phyloP scores from a whole-genome alignment of 2,888 invertebrate genomes.

The Theodoxus fluviatilis region DNA sequence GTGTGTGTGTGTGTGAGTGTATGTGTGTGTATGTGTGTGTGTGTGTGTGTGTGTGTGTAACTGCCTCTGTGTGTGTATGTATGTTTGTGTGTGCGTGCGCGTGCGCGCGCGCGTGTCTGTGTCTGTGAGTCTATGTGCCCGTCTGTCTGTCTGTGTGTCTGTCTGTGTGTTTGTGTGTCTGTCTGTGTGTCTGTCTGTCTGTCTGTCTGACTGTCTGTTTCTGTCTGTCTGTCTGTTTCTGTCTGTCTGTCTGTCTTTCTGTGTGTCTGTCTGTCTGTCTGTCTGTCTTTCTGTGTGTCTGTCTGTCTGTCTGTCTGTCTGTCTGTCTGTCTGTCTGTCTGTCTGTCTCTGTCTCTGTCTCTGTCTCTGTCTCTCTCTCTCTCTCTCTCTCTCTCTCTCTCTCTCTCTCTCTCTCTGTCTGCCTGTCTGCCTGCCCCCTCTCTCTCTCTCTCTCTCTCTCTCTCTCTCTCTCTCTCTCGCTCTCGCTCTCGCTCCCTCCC shows the following conservation, averaged over 20 bases:
- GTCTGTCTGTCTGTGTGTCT: conserved; percentile 1
- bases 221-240: background rate
- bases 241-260: background rate
- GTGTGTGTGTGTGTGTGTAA: conserved; percentile 13
- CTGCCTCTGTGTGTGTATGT: conserved; percentile 13
- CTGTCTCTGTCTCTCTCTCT: conserved; percentile 7
- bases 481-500: background rate
- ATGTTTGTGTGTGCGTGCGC: background rate
- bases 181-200: background rate
- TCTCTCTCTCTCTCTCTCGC: conserved; percentile 13
- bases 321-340: conserved; percentile 20
- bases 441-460: background rate
- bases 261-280: conserved; percentile 16
- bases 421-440: background rate
- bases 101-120: background rate
- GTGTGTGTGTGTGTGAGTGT: conserved; percentile 25
- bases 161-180: background rate
- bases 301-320: background rate
- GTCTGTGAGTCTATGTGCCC: background rate
- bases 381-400: conserved; percentile 12
- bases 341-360: conserved; percentile 15
- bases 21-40: conserved; percentile 1
- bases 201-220: background rate
- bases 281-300: background rate
- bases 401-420: background rate